phyloP scores from a whole-genome alignment of 2,797 vertebrate species.

The Anguilla marmorata region DNA sequence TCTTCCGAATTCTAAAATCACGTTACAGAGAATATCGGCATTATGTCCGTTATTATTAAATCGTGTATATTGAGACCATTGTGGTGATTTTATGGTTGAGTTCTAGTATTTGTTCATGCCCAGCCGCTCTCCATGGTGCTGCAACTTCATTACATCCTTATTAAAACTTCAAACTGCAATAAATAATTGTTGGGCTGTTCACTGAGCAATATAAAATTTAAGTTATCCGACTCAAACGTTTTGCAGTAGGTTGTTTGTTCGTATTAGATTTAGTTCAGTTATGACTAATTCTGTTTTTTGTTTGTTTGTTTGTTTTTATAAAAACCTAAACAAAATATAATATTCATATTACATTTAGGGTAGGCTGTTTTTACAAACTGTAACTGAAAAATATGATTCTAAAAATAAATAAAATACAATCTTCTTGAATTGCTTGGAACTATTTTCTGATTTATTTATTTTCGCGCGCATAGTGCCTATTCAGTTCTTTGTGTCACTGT shows the following conservation, averaged over 20 bases:
- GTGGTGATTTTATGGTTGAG: constrained; percentile 4
- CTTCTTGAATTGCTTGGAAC: not conserved
- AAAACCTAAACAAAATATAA: not conserved
- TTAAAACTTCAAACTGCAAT: not conserved
- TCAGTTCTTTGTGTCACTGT: not conserved
- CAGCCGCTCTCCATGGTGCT: constrained; percentile 70
- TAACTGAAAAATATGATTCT: not conserved
- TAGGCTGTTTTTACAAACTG: not conserved
- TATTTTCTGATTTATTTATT: not conserved
- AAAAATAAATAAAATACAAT: not conserved
- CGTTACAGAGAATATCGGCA: not conserved
- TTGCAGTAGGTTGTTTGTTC: not conserved
- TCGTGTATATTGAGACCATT: not conserved
- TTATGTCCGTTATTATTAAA: not conserved
- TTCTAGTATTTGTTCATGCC: not conserved
- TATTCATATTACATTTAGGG: not conserved
- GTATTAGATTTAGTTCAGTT: not conserved
- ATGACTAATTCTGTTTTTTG: not conserved
- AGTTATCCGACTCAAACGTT: not conserved
- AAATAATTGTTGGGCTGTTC: not conserved
- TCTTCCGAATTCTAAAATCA: not conserved
- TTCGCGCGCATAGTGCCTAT: not conserved
- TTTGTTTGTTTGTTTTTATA: not conserved
- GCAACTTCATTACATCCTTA: constrained; percentile 43
- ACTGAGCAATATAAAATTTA: not conserved